Percentiles rank a stretch among this genome's conserved stretches.
phyloP scores from a whole-genome alignment of 2,888 invertebrate species.

The Nephrotoma appendiculata region DNA sequence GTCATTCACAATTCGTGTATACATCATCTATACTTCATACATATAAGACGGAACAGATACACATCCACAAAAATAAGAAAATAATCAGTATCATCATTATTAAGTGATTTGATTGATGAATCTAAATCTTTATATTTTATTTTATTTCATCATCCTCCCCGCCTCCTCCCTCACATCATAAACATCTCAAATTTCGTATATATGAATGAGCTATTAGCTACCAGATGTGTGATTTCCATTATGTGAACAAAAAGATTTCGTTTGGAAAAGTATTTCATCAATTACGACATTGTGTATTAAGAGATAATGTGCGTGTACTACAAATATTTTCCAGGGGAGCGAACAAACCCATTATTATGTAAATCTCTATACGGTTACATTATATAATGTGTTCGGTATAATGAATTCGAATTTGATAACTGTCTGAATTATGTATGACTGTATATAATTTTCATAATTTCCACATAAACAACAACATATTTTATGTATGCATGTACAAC shows the following conservation, averaged over 20 bases:
- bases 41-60: neutral
- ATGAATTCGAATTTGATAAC: neutral
- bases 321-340: neutral
- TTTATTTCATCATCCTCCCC: neutral
- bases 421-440: neutral
- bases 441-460: neutral
- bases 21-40: neutral
- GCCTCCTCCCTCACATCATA: neutral
- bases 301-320: neutral
- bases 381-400: neutral
- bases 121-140: neutral
- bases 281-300: neutral
- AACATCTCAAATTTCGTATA: neutral
- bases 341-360: neutral
- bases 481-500: neutral
- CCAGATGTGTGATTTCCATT: neutral
- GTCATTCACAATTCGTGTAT: neutral
- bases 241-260: neutral
- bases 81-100: neutral
- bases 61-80: neutral
- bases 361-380: neutral
- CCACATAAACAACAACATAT: neutral
- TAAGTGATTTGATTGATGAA: neutral
- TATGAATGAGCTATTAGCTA: neutral
- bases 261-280: neutral